These are phyloP conservation scores for Hipparchia semele DNA, from an alignment of 2,888 invertebrate genomes.

Conservation along the genomic window DNA sequence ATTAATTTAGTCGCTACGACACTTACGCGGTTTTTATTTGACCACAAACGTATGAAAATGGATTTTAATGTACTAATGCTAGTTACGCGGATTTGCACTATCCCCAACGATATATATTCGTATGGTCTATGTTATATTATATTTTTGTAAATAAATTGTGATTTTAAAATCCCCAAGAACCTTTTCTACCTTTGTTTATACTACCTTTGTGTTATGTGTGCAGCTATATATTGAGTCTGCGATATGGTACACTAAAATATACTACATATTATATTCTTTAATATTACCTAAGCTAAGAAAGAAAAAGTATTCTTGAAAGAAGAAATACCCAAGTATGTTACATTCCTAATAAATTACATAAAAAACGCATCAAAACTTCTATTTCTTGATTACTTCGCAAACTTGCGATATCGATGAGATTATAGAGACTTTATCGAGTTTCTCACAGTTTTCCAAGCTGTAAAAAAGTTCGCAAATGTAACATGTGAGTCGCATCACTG, in stretches of 20 bases:
- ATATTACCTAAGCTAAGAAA: not conserved
- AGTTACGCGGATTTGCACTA: too few species aligned
- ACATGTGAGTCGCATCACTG: slow-evolving; percentile 54
- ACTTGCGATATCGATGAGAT: slow-evolving; percentile 60
- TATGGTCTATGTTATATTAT: too few species aligned
- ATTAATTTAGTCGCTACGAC: too few species aligned
- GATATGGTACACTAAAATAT: not conserved
- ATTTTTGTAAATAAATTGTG: not conserved
- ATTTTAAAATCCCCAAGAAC: not conserved
- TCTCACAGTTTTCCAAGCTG: slow-evolving; percentile 69
- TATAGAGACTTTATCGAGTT: slow-evolving; percentile 71
- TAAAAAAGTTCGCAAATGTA: slow-evolving; percentile 72
- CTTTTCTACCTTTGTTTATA: not conserved
- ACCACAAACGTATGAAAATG: too few species aligned
- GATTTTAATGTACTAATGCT: too few species aligned
- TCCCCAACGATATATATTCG: too few species aligned
- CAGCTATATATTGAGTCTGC: not conserved
- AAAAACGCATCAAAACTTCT: slow-evolving; percentile 39
- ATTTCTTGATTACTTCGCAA: slow-evolving; percentile 52
- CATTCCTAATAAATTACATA: slow-evolving; percentile 18
- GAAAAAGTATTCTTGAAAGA: too few species aligned
- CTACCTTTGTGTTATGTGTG: not conserved
- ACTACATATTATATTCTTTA: not conserved
- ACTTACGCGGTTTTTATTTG: too few species aligned
- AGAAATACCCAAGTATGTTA: not conserved